Percentiles rank a stretch among this genome's conserved stretches.
These are phyloP conservation scores for Amphiura filiformis DNA, from an alignment of 35 echinoderm and acorn worm species.

Conservation along the genomic window DNA sequence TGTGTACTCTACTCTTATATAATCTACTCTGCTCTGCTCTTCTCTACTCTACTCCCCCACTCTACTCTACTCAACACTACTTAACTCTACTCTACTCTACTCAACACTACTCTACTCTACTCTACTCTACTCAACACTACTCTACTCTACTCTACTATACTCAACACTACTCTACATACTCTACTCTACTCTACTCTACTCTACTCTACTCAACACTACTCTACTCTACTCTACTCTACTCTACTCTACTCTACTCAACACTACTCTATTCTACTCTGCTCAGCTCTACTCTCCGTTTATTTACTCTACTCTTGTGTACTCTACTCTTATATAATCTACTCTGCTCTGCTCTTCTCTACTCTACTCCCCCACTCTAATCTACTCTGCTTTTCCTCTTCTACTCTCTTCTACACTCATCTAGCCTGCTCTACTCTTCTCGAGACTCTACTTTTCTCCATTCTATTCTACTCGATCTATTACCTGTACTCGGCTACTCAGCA, in stretches of 20 bases:
- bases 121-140: not conserved
- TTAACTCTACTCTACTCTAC: not conserved
- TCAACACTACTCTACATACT: not conserved
- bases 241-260: not conserved
- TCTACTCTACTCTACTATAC: not conserved
- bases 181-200: not conserved
- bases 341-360: not conserved
- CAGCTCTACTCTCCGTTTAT: too few species aligned
- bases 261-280: not conserved
- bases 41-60: not conserved
- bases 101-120: not conserved
- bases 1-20: not conserved
- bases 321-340: too few species aligned
- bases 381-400: not conserved
- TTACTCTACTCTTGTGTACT: too few species aligned
- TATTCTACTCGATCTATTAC: too few species aligned
- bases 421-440: not conserved
- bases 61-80: not conserved
- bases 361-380: not conserved
- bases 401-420: not conserved
- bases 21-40: not conserved
- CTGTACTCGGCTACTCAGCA: too few species aligned
- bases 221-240: not conserved
- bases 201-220: not conserved
- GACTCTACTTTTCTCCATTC: not conserved